Percentiles rank a stretch among this genome's conserved stretches.
Conservation (phyloP, 2,113 vertebrate genomes). For the Menura novaehollandiae region DNA sequence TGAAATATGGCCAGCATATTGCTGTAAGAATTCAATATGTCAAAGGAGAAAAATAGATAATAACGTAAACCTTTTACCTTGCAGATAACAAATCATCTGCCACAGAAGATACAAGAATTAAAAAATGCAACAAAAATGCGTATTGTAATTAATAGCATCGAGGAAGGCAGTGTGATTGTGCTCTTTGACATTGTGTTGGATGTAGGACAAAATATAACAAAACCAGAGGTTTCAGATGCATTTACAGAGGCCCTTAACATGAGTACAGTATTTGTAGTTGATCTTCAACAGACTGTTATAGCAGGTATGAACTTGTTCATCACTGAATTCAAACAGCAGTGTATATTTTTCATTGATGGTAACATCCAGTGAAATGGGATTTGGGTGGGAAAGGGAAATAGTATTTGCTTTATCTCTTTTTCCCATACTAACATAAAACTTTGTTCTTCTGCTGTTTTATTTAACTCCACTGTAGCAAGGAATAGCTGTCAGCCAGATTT, state of each 20-base stretch:
- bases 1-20: background rate
- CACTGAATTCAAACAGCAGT: background rate
- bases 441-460: background rate
- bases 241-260: conserved; percentile 4
- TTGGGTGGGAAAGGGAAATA: background rate
- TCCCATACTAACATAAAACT: background rate
- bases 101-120: background rate
- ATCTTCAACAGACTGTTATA: background rate
- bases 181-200: background rate
- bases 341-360: background rate
- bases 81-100: background rate
- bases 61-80: background rate
- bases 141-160: background rate
- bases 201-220: background rate
- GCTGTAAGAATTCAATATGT: background rate
- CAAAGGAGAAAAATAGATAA: background rate
- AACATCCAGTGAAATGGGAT: background rate
- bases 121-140: background rate
- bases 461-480: background rate
- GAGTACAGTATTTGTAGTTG: background rate
- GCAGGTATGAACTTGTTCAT: background rate
- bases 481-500: conserved; percentile 5
- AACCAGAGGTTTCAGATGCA: background rate
- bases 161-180: background rate
- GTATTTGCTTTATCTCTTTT: background rate